Conservation (phyloP, 2,113 vertebrate species). For the Pampusana beccarii region DNA sequence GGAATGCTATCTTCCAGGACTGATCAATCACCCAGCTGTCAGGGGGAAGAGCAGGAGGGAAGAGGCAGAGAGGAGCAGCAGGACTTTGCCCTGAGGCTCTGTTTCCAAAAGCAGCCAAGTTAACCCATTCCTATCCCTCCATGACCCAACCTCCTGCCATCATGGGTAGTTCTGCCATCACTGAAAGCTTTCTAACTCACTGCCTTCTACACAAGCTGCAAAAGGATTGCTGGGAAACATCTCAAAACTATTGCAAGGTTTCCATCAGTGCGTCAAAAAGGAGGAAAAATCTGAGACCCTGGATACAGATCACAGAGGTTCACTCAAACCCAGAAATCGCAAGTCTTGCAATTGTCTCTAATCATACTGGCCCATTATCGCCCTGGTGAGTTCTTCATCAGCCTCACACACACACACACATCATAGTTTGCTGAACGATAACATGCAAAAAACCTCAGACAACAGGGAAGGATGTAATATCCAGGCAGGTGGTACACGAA, state of each 20-base stretch:
- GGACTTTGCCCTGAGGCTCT: conserved; percentile 32
- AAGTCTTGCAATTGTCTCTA: neutral
- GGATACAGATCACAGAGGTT: neutral
- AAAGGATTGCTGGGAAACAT: neutral
- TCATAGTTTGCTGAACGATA: neutral
- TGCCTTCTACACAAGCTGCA: neutral
- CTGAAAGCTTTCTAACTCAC: neutral
- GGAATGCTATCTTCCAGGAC: conserved; percentile 53
- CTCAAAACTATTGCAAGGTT: neutral
- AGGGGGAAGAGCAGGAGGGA: conserved; percentile 6
- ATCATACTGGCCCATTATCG: too few species aligned
- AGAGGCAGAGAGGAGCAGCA: neutral
- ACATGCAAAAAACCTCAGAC: neutral
- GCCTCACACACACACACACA: neutral
- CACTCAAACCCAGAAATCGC: neutral
- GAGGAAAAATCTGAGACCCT: neutral
- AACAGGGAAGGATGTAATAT: neutral
- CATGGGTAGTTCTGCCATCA: neutral
- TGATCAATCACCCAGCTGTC: conserved; percentile 38
- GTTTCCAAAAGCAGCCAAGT: conserved; percentile 26
- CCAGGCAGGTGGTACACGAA: neutral
- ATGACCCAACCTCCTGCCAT: neutral
- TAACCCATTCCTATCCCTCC: conserved; percentile 20
- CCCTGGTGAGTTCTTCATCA: neutral
- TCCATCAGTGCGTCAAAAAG: neutral